Evolutionary conservation across 2,113 vertebrate species (phyloP), one percentile per base, ranked within the genome.

Genomic region (Kobus ellipsiprymnus): DNA sequence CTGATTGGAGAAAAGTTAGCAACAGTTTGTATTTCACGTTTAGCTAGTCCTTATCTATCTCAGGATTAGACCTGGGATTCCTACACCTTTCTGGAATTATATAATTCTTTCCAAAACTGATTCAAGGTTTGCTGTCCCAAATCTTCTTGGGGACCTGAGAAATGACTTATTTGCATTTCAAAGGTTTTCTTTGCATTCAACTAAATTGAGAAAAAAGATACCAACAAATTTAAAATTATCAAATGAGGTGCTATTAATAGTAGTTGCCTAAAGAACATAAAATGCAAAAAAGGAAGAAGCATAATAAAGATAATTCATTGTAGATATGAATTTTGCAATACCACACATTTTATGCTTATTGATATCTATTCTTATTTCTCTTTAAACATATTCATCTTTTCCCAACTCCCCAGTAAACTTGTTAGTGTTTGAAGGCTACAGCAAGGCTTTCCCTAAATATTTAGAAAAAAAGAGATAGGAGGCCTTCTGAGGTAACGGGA

Each of bases 151-250:
- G 54, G 55, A 16, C 14, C 74, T 44, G 40, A 91, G 13, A 95
- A 88, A 95, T 40, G 12, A 94, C 87, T 46, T 90, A 78, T 83
- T 78, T 95, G 16, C 14, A 74, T 91, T 94, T 92, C 50, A 74
- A 90, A 85, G 25, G 30, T 87, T 92, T 87, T 52, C 6, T 94
- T 48, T 87, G n/a, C 23, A 86, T 74, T 95, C 50, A 60, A 67
- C 84, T 92, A 85, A 94, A 88, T 87, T 9, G 80, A 81, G 50
- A 30, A 78, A 88, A 55, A 87, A 57, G 3, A 59, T 36, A 77
- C 16, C 48, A 91, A 91, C 13, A 92, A 93, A 84, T 83, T 57
- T 94, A 10, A 82, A 90, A 97, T 88, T 92, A 59, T 77, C 67
- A 54, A 67, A 82, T 91, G 64, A 88, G 40, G 67, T 74, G 19